Conservation (phyloP, 1,140 invertebrate species). For the Calliphora vicina region DNA sequence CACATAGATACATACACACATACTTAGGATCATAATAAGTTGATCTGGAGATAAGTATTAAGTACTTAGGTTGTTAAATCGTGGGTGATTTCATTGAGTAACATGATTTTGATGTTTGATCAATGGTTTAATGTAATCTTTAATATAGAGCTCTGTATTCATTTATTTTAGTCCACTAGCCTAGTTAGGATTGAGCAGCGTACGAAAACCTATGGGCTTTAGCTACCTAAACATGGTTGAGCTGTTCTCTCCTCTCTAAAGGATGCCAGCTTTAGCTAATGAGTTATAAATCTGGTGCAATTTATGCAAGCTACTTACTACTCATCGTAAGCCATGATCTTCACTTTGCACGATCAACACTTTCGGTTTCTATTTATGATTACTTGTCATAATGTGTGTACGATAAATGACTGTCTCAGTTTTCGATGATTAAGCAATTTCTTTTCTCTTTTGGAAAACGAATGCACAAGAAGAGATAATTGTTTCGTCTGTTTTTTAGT, state of each 20-base stretch:
- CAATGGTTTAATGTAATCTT: slow-evolving; percentile 25
- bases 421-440: not conserved
- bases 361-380: slow-evolving; percentile 23
- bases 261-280: not conserved
- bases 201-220: not conserved
- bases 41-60: not conserved
- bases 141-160: slow-evolving; percentile 13
- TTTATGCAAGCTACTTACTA: not conserved
- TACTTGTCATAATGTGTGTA: not conserved
- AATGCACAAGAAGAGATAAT: no score
- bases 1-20: no score
- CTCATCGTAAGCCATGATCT: not conserved
- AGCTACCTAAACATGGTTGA: not conserved
- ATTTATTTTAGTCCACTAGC: not conserved
- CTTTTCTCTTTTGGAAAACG: not conserved
- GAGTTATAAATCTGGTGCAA: slow-evolving; percentile 25
- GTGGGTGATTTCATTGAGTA: slow-evolving; percentile 10
- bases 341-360: slow-evolving; percentile 19
- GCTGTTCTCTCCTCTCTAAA: not conserved
- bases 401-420: not conserved
- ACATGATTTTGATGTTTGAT: slow-evolving; percentile 9
- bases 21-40: no score
- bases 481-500: not conserved
- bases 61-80: slow-evolving; percentile 13
- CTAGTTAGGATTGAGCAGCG: not conserved